phyloP scores from a whole-genome alignment of 1,140 invertebrate species.

The fruit fly (Drosophila melanogaster) region Release_6_plus_ISO1_MT NT_033777.3:27957501-27958000 shows the following conservation, averaged over 20 bases:
- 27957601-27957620: slow-evolving; percentile 87
- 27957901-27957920: slow-evolving; percentile 76
- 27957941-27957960: slow-evolving; percentile 58
- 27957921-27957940: slow-evolving; percentile 70
- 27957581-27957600: slow-evolving; percentile 87
- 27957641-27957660: not conserved
- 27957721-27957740: slow-evolving; percentile 88
- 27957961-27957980: slow-evolving; percentile 53
- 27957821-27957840: slow-evolving; percentile 88
- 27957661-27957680: slow-evolving; percentile 84
- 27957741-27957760: slow-evolving; percentile 85
- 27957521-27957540: slow-evolving; percentile 85
- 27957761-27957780: not conserved
- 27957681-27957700: slow-evolving; percentile 88
- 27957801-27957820: slow-evolving; percentile 88
- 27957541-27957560: slow-evolving; percentile 87
- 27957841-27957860: slow-evolving; percentile 88
- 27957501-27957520: slow-evolving; percentile 84
- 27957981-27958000: slow-evolving; percentile 41
- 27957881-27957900: slow-evolving; percentile 85
- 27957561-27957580: slow-evolving; percentile 87
- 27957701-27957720: slow-evolving; percentile 88
- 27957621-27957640: slow-evolving; percentile 47
- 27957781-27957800: not conserved
- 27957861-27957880: slow-evolving; percentile 87